A percentile compares a stretch with the other conserved stretches of the same genome.
These are phyloP conservation scores for Istiophorus platypterus DNA, from an alignment of 2,113 vertebrate genomes.

Conservation along the genomic window DNA sequence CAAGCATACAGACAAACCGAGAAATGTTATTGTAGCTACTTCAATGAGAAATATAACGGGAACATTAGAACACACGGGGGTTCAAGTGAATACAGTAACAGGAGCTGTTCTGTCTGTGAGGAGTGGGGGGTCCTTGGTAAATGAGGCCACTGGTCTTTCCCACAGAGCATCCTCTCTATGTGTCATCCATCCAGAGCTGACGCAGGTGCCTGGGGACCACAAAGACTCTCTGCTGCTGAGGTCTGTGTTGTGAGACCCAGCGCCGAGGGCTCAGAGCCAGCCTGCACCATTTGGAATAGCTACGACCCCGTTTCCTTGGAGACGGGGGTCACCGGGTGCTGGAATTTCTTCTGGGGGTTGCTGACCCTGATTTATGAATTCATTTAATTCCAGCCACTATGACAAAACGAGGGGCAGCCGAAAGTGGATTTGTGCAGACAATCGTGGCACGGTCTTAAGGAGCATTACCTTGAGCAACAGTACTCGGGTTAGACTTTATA, in stretches of 20 bases:
- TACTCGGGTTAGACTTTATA: constrained; percentile 49
- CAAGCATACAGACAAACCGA: neutral
- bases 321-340: constrained; percentile 72
- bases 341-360: constrained; percentile 78
- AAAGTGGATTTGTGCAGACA: constrained; percentile 63
- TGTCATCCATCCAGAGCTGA: constrained; percentile 35
- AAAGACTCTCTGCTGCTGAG: constrained; percentile 64
- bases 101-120: constrained; percentile 34
- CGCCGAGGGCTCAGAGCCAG: constrained; percentile 59
- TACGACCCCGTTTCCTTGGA: constrained; percentile 74
- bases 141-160: constrained; percentile 35
- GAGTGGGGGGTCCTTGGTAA: neutral
- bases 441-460: constrained; percentile 41
- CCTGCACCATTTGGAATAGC: constrained; percentile 44
- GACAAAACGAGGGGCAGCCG: constrained; percentile 53
- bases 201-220: constrained; percentile 68
- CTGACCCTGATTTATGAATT: constrained; percentile 85
- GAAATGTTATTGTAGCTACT: neutral
- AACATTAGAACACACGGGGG: neutral
- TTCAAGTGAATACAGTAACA: constrained; percentile 19
- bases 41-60: neutral
- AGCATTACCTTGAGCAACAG: constrained; percentile 62
- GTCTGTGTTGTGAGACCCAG: constrained; percentile 51
- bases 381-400: constrained; percentile 69
- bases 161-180: constrained; percentile 61